Evolutionary conservation across 1,140 invertebrate genomes (phyloP), one percentile per base, ranked within the genome.

Genomic region (Sycophila sp.): DNA sequence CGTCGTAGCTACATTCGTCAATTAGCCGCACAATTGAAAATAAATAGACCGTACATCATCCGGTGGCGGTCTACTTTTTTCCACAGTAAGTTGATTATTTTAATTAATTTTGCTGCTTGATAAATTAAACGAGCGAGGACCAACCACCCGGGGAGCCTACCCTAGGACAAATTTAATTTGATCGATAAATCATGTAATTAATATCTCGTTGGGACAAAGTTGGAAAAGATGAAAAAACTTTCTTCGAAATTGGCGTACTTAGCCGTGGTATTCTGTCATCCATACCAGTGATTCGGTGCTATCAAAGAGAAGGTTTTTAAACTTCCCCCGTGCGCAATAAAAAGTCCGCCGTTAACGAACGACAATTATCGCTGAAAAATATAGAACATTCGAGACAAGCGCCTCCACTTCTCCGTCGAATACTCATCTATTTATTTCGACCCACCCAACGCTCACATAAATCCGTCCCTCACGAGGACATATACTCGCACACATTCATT

Each of bases 121-220:
- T 60, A 45, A 62, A 45, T 55, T 45, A 36, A 30, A 42, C 36
- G 19, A 13, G 13, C 30, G 6, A 15, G 7, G n/a, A n/a, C n/a
- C 32, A 22, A 4, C 11, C 32, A 1, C 10, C 13, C 2, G 22
- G n/a, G n/a, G n/a, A n/a, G 40, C 17, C 7, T 38, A 5, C n/a
- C 40, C n/a, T 51, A 28, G 58, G 40, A 47, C 28, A 62, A 47
- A 49, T 62, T 62, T 62, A 47, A 49, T 62, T 60, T 60, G 24
- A 6, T 42, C 59, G 38, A 64, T 51, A 51, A 51, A 49, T 49
- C 38, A 24, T 6, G 8, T 42, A 34, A 63, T 49, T 63, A 63
- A 10, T 10, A 36, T n/a, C n/a, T 4, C 7, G n/a, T 26, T 11
- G 17, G 8, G 15, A 36, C 40, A 15, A 34, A 22, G 22, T 45